phyloP scores from a whole-genome alignment of 2,797 vertebrate species.

The Silurus lanzhouensis region DNA sequence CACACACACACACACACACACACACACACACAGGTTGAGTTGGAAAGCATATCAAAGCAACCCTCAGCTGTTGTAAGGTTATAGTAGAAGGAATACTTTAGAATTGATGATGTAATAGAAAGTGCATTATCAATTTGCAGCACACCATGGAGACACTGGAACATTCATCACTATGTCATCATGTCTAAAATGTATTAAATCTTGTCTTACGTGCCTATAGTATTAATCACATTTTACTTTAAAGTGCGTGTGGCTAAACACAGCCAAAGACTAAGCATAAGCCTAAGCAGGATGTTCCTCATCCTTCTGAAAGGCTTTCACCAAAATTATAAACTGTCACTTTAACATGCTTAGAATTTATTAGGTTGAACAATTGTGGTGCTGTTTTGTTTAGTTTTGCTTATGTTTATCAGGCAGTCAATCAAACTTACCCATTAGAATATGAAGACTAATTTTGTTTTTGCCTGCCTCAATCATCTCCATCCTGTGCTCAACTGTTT shows the following conservation, averaged over 20 bases:
- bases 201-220: not conserved
- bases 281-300: not conserved
- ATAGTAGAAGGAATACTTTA: not conserved
- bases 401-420: not conserved
- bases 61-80: not conserved
- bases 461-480: not conserved
- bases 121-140: not conserved
- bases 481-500: not conserved
- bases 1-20: not conserved
- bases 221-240: not conserved
- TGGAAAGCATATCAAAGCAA: not conserved
- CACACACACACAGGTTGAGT: not conserved
- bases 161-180: not conserved
- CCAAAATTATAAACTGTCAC: not conserved
- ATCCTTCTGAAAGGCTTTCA: not conserved
- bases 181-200: not conserved
- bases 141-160: not conserved
- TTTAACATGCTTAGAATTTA: not conserved
- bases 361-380: not conserved
- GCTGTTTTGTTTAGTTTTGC: not conserved
- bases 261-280: not conserved
- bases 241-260: not conserved
- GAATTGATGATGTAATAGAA: conserved; percentile 3
- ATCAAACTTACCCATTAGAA: not conserved
- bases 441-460: not conserved